phyloP scores from a whole-genome alignment of 2,888 invertebrate genomes.

The Callosobruchus maculatus region DNA sequence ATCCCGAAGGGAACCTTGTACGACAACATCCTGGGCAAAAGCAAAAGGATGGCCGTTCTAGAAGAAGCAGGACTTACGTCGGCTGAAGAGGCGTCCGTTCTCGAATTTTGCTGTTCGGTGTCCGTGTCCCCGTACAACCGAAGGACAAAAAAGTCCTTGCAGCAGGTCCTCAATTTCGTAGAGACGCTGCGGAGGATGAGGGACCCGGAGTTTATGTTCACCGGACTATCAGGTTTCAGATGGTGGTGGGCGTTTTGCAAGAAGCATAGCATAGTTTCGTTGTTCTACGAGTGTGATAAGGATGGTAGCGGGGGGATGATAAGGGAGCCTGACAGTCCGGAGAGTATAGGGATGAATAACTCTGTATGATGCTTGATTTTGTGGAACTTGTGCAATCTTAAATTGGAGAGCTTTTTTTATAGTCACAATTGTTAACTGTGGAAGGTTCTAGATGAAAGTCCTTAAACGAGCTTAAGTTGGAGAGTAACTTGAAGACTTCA shows the following conservation, averaged over 20 bases:
- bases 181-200: conserved; percentile 58
- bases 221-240: conserved; percentile 67
- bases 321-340: not conserved
- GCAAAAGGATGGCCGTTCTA: conserved; percentile 70
- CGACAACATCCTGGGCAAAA: conserved; percentile 74
- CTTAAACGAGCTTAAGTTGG: no score
- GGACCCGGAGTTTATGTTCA: conserved; percentile 64
- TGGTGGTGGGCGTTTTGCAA: conserved; percentile 86
- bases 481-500: no score
- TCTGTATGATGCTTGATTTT: not conserved
- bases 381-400: not conserved
- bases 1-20: conserved; percentile 76
- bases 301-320: not conserved
- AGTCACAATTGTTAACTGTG: no score
- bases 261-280: conserved; percentile 70
- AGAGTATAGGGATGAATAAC: not conserved
- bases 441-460: no score
- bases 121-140: conserved; percentile 67
- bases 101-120: conserved; percentile 73
- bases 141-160: conserved; percentile 65
- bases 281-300: conserved; percentile 51
- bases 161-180: conserved; percentile 62
- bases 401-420: not conserved
- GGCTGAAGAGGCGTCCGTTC: conserved; percentile 61
- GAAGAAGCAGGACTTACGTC: conserved; percentile 63